Evolutionary conservation across 1,140 invertebrate genomes (phyloP), one percentile per base, ranked within the genome.

Genomic region (Goniozus legneri): DNA sequence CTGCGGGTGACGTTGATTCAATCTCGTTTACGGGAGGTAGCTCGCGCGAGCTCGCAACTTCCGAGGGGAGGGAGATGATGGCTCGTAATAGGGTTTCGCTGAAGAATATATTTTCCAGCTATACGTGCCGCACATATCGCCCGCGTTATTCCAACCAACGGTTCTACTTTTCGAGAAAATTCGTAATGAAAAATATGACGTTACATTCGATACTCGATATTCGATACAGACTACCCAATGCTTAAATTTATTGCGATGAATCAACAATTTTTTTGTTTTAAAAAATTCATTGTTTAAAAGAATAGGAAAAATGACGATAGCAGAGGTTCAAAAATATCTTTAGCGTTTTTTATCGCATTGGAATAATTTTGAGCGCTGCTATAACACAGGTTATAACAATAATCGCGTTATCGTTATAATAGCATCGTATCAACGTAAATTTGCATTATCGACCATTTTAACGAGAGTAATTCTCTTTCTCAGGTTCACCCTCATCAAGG

Each of bases 401-500:
- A n/a, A n/a, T n/a, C n/a, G n/a, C n/a, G n/a, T n/a, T n/a, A n/a
- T n/a, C n/a, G n/a, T n/a, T n/a, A n/a, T n/a, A n/a, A n/a, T n/a
- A n/a, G n/a, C n/a, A n/a, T n/a, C n/a, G n/a, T n/a, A n/a, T n/a
- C n/a, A n/a, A n/a, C n/a, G n/a, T n/a, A n/a, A n/a, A n/a, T n/a
- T n/a, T n/a, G n/a, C n/a, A n/a, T n/a, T n/a, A n/a, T n/a, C n/a
- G n/a, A n/a, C n/a, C n/a, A n/a, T n/a, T n/a, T n/a, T n/a, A n/a
- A n/a, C n/a, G n/a, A n/a, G n/a, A n/a, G n/a, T n/a, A n/a, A n/a
- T n/a, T n/a, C n/a, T n/a, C 6, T 52, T 42, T 72, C 60, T 15
- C 72, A 97, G 95, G 79, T 99, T 99, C 76, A 84, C 85, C 19
- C 75, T 98, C 68, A 85, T 98, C 36, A 94, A 95, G 70, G 92